These are phyloP conservation scores for Drosophila tsacasi DNA, from an alignment of 1,140 invertebrate species.

Conservation along the genomic window DNA sequence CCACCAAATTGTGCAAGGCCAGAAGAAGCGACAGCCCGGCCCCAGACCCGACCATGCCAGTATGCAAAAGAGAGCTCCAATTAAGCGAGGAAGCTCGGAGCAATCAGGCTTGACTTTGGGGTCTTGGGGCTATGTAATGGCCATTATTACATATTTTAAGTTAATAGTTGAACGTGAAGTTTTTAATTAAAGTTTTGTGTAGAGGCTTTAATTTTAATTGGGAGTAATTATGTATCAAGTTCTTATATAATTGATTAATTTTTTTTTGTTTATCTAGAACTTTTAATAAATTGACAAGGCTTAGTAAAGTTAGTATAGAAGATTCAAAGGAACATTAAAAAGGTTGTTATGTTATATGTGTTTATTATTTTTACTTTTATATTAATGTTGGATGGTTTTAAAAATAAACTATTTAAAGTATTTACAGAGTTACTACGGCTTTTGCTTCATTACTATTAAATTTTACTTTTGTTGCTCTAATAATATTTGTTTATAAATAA, in stretches of 20 bases:
- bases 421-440: too few relatives aligned
- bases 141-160: constrained; percentile 6
- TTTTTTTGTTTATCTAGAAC: neutral
- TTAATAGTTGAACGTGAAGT: neutral
- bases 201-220: neutral
- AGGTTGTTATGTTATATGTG: too few relatives aligned
- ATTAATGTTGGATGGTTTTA: neutral
- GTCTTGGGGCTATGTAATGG: constrained; percentile 1
- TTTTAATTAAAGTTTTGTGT: neutral
- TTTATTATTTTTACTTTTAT: too few relatives aligned
- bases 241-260: neutral
- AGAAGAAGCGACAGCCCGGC: neutral
- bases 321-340: too few relatives aligned
- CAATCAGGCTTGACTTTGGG: constrained; percentile 9
- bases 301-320: neutral
- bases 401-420: neutral
- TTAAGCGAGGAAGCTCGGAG: constrained; percentile 55
- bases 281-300: too few relatives aligned
- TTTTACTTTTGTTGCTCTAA: too few relatives aligned
- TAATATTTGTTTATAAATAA: too few relatives aligned
- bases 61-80: constrained; percentile 57
- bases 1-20: constrained; percentile 40
- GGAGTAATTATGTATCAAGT: neutral
- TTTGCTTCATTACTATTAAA: too few relatives aligned
- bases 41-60: constrained; percentile 5